Evolutionary conservation across 2,113 vertebrate genomes (phyloP).

Genomic region (Urocitellus parryii): DNA sequence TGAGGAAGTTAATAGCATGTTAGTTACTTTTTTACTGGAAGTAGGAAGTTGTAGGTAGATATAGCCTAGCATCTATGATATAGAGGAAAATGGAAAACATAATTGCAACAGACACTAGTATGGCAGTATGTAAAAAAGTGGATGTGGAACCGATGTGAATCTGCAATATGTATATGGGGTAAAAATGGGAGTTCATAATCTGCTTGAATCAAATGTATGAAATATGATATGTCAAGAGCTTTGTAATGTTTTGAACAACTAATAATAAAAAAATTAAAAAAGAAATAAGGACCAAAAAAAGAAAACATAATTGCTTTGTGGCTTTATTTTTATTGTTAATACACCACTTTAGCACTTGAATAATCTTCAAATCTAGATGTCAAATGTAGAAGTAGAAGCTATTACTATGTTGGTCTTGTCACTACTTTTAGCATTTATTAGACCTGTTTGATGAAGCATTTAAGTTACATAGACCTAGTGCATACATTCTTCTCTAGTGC

Average conservation of each 20-base stretch:
- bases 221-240: too few species aligned
- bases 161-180: too few species aligned
- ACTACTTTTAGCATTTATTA: neutral
- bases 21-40: conserved; percentile 33
- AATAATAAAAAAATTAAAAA: too few species aligned
- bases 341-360: neutral
- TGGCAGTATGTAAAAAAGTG: too few species aligned
- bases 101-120: neutral
- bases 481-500: neutral
- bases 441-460: neutral
- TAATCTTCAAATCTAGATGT: neutral
- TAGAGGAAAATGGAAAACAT: neutral
- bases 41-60: neutral
- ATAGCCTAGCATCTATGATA: neutral
- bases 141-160: too few species aligned
- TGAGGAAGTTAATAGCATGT: neutral
- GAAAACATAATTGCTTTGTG: neutral
- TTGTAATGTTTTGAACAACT: too few species aligned
- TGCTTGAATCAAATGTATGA: too few species aligned
- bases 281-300: too few species aligned
- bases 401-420: neutral
- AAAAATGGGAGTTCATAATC: too few species aligned
- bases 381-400: neutral
- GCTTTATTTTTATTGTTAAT: conserved; percentile 36
- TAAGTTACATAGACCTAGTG: neutral